Evolutionary conservation across 2,888 invertebrate species (phyloP).

Genomic region (Epinotia brunnichana): DNA sequence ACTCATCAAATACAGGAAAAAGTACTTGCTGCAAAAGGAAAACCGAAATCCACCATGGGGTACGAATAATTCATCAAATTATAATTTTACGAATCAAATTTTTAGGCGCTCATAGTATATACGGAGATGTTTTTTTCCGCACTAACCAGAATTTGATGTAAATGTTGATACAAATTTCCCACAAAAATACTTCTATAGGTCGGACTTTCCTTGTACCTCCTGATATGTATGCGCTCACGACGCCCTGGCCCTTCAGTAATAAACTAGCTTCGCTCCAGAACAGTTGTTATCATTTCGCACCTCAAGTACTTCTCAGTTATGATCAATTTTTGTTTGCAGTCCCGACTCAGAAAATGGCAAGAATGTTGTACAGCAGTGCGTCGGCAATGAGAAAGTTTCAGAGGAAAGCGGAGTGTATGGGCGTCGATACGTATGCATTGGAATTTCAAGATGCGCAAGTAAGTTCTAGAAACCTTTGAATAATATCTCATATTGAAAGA

Average conservation of each 20-base stretch:
- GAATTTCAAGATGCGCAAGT: slow-evolving; percentile 93
- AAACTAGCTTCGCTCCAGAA: too few relatives aligned
- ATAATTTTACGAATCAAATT: neutral
- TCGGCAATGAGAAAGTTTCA: slow-evolving; percentile 92
- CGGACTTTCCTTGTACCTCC: neutral
- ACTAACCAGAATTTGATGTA: too few relatives aligned
- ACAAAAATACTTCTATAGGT: too few relatives aligned
- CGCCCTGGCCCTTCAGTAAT: too few relatives aligned
- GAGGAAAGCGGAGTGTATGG: slow-evolving; percentile 95
- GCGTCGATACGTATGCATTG: slow-evolving; percentile 91
- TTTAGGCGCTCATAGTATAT: neutral
- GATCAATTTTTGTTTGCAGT: slow-evolving; percentile 80
- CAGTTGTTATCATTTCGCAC: too few relatives aligned
- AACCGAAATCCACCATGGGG: slow-evolving; percentile 93
- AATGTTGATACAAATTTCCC: too few relatives aligned
- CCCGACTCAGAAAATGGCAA: slow-evolving; percentile 97
- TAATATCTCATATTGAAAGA: too few relatives aligned
- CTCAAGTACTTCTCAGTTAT: too few relatives aligned
- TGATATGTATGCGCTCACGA: too few relatives aligned
- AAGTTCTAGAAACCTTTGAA: slow-evolving; percentile 8
- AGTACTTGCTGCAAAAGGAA: slow-evolving; percentile 90
- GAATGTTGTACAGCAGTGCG: slow-evolving; percentile 94
- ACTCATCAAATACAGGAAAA: slow-evolving; percentile 92
- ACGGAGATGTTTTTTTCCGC: neutral
- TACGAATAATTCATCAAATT: slow-evolving; percentile 64